Conservation (phyloP, 2,888 invertebrate genomes). For the Drosophila hamatofila region DNA sequence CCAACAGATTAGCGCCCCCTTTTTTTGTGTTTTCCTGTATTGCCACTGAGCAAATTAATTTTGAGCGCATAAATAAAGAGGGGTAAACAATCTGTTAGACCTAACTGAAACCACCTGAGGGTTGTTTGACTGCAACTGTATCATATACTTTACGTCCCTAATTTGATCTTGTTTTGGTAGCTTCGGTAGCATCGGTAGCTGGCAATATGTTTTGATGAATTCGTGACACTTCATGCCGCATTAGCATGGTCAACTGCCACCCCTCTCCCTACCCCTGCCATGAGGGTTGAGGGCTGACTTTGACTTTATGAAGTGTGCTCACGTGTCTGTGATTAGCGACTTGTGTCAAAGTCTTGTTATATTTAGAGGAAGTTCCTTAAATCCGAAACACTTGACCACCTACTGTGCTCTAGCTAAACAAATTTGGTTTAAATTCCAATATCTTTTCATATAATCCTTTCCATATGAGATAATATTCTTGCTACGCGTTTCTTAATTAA, state of each 20-base stretch:
- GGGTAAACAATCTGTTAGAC: neutral
- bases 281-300: conserved; percentile 36
- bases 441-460: neutral
- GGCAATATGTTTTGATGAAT: conserved; percentile 79
- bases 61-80: conserved; percentile 35
- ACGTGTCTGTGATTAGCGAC: conserved; percentile 80
- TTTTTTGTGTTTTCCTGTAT: conserved; percentile 1
- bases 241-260: conserved; percentile 55
- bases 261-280: neutral
- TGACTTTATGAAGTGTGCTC: conserved; percentile 68
- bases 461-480: neutral
- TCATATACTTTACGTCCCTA: conserved; percentile 40
- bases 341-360: conserved; percentile 25
- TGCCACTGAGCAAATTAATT: conserved; percentile 57
- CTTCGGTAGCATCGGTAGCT: conserved; percentile 39
- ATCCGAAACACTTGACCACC: conserved; percentile 47
- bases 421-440: conserved; percentile 4
- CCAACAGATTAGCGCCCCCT: conserved; percentile 62
- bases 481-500: conserved; percentile 48
- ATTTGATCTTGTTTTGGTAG: conserved; percentile 59
- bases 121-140: conserved; percentile 29
- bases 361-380: conserved; percentile 6
- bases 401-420: conserved; percentile 42
- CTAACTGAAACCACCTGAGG: conserved; percentile 31
- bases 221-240: conserved; percentile 83